Base-by-base conservation (phyloP, 2,888 invertebrate genomes). In the Erebia ligea region DNA sequence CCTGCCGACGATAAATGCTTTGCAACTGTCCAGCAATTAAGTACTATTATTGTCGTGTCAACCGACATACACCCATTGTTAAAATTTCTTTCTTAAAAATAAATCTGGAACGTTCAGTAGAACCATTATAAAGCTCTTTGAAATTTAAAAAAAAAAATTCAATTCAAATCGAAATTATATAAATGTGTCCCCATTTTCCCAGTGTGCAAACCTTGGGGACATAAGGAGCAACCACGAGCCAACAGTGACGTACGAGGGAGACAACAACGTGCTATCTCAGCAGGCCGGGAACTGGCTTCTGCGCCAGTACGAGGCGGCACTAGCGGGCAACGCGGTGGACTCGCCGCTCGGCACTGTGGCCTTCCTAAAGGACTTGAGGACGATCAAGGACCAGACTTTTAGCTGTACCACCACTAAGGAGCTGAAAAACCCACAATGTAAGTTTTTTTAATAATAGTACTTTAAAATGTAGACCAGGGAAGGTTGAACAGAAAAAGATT, bases 221-320 rank as follows among this genome's bases (percentile, higher is more conserved):
- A 92, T 99, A 73, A 94, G 98, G 11, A 96, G 96, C 82, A 97
- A 97, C 87, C 97, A 98, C 86, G 99, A 99, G 86, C 97, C 98
- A 0, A 96, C 97, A 56, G 97, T 97, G 69, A 98, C 98, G 0
- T 98, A 98, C 86, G 98, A 98, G 86, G 98, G 98, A 0, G 98
- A 98, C 90, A 98, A 98, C 90, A 98, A 97, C 87, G 98, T 98
- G 25, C 93, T 99, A 3, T 95, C 97, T 0, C 98, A 98, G 82
- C 98, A 98, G 87, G 96, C 97, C 0, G 97, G 97, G 81, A 98
- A 98, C 90, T 98, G 97, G 96, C 90, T 98, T 68, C 84, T 97
- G 62, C 88, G 96, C 0, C 96, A 96, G 83, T 96, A 95, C 95
- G 91, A 89, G 58, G 82, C 90, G 2, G 88, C 94, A 0, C 81